phyloP scores from a whole-genome alignment of 2,113 vertebrate species.

The Oenanthe oenanthe region DNA sequence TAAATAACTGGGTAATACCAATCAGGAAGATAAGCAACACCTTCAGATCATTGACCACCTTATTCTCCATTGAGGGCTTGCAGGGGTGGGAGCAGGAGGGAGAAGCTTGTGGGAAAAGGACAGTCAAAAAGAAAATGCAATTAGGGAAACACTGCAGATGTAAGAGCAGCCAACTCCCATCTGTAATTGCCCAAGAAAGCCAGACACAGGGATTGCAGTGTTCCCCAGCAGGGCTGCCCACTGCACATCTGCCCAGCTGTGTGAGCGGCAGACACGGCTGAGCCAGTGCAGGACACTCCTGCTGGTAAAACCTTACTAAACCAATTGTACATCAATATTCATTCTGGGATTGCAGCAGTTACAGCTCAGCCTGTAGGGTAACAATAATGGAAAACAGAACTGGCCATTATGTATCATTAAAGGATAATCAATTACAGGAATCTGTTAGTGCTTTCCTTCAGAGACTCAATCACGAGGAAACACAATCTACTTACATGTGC shows the following conservation, averaged over 20 bases:
- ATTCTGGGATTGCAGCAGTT: not conserved
- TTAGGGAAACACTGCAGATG: not conserved
- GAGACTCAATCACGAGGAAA: slow-evolving; percentile 16
- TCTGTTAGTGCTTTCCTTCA: slow-evolving; percentile 48
- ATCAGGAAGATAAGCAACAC: not conserved
- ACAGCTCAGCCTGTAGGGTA: not conserved
- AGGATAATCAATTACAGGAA: slow-evolving; percentile 42
- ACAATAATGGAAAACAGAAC: slow-evolving; percentile 54
- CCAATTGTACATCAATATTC: not conserved
- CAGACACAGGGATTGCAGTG: not conserved
- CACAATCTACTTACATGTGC: not conserved
- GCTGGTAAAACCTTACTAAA: not conserved
- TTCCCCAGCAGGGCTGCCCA: not conserved
- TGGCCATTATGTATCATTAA: slow-evolving; percentile 20
- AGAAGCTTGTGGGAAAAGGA: not conserved
- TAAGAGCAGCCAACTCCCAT: not conserved
- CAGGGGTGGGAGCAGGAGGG: rapidly evolving
- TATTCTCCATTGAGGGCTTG: rapidly evolving
- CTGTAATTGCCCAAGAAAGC: not conserved
- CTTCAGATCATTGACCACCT: not conserved
- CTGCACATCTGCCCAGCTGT: not conserved
- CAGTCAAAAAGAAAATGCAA: not conserved
- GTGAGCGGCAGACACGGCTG: not conserved
- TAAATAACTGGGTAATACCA: not conserved
- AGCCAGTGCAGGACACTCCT: not conserved